Evolutionary conservation across 2,113 vertebrate species (phyloP), one percentile per base, ranked within the genome.

Genomic region (Anseranas semipalmata): DNA sequence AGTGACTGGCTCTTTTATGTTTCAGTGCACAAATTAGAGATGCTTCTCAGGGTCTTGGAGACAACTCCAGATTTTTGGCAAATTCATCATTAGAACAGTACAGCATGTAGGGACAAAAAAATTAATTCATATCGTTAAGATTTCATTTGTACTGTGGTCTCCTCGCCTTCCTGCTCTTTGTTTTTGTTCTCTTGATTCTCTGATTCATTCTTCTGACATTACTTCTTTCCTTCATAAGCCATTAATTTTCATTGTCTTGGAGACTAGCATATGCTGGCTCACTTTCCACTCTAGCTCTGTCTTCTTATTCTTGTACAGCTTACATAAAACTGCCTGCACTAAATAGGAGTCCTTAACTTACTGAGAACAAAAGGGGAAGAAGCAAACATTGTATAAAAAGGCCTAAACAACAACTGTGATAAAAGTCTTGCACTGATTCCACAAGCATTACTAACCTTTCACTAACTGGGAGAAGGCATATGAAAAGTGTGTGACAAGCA

Each of bases 61-160:
- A 53, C 37, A 81, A 68, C 39, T 96, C 56, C 80, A 92, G 80
- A 68, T 71, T 93, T 92, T 86, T 94, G 90, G 85, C 85, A 94
- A 75, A 78, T 87, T 76, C 50, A 79, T 46, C 30, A 20, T 63
- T 59, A 77, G 37, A 95, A 43, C 2, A 58, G 28, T 15, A 24
- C 30, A 62, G 52, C 30, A 20, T 32, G 60, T 86, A 72, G 66
- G 43, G 52, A 78, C 30, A 84, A 94, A 96, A 81, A 77, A 87
- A 87, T 12, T 43, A 78, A 81, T 87, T 86, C 0, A 0, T 71
- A 56, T 52, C 10, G 19, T 75, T 77, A 81, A 81, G 66, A 76
- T 79, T 87, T 77, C 43, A 45, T 75, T 90, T 75, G 52, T 65
- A 75, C 35, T 66, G 35, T 32, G 35, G 83, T 81, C 68, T 56